phyloP scores from a whole-genome alignment of 2,888 invertebrate species.

The Listrodromus nycthemerus region DNA sequence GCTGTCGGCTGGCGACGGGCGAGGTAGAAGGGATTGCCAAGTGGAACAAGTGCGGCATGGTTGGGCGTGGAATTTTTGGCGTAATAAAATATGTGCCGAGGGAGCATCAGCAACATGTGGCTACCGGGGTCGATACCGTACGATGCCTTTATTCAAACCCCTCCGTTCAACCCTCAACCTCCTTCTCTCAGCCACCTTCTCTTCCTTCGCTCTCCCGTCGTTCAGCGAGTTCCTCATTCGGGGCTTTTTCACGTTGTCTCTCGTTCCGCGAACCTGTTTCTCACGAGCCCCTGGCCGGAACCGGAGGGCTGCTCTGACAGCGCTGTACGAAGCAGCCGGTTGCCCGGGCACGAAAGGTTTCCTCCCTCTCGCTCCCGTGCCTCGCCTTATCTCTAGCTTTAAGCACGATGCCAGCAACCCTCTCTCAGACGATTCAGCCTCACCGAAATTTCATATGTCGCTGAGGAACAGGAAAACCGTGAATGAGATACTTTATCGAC shows the following conservation, averaged over 20 bases:
- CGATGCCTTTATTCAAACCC: slow-evolving; percentile 28
- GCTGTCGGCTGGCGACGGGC: background rate
- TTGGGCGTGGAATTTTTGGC: slow-evolving; percentile 7
- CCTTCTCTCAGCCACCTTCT: background rate
- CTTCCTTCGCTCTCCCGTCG: slow-evolving; percentile 4
- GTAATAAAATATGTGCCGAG: slow-evolving; percentile 12
- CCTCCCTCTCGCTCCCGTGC: background rate
- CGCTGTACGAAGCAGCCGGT: background rate
- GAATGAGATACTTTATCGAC: background rate
- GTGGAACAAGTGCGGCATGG: slow-evolving; percentile 10
- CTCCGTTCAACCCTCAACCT: slow-evolving; percentile 21
- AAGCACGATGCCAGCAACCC: slow-evolving; percentile 19
- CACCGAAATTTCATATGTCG: background rate
- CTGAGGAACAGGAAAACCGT: background rate
- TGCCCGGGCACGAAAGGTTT: slow-evolving; percentile 29
- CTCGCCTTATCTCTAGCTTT: background rate
- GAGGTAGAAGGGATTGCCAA: background rate
- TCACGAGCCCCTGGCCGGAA: background rate
- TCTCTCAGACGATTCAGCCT: slow-evolving; percentile 2
- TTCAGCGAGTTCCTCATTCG: slow-evolving; percentile 2
- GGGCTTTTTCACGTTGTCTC: slow-evolving; percentile 9
- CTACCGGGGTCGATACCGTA: slow-evolving; percentile 49
- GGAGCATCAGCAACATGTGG: slow-evolving; percentile 55
- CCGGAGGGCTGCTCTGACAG: slow-evolving; percentile 13
- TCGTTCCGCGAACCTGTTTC: slow-evolving; percentile 13